These are phyloP conservation scores for Diprion similis DNA, from an alignment of 1,140 invertebrate species.

Conservation along the genomic window DNA sequence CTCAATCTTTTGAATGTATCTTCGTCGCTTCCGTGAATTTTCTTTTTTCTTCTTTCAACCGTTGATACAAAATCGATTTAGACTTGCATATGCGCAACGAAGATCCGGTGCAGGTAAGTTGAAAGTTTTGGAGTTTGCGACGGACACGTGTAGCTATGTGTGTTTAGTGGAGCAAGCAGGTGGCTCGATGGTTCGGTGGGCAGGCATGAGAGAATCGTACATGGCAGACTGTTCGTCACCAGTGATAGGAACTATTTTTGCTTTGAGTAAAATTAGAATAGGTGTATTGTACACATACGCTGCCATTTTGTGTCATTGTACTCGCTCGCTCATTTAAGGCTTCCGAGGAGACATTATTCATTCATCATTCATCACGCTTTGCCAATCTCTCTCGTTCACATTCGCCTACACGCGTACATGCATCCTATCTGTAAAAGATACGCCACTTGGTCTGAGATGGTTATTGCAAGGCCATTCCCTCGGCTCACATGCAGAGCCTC, in stretches of 20 bases:
- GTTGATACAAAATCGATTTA: no score
- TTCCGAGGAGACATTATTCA: not conserved
- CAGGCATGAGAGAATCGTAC: not conserved
- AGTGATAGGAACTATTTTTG: slow-evolving; percentile 1
- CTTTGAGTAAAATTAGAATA: not conserved
- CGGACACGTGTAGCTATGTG: not conserved
- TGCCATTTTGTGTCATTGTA: not conserved
- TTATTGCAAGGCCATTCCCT: no score
- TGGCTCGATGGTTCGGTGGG: not conserved
- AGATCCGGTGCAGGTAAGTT: no score
- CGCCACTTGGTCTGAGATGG: not conserved
- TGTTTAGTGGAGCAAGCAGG: not conserved
- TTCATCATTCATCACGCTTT: not conserved
- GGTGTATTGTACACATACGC: not conserved
- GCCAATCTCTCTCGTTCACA: not conserved
- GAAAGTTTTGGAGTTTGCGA: no score
- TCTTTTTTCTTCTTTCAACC: no score
- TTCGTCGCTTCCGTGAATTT: no score
- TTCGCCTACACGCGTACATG: not conserved
- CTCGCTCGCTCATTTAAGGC: not conserved
- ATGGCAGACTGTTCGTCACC: not conserved
- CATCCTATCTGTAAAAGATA: not conserved
- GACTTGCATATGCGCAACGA: no score
- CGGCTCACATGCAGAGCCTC: no score
- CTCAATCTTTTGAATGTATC: no score